Evolutionary conservation across 2,797 vertebrate species (phyloP).

Genomic region (Varecia variegata): DNA sequence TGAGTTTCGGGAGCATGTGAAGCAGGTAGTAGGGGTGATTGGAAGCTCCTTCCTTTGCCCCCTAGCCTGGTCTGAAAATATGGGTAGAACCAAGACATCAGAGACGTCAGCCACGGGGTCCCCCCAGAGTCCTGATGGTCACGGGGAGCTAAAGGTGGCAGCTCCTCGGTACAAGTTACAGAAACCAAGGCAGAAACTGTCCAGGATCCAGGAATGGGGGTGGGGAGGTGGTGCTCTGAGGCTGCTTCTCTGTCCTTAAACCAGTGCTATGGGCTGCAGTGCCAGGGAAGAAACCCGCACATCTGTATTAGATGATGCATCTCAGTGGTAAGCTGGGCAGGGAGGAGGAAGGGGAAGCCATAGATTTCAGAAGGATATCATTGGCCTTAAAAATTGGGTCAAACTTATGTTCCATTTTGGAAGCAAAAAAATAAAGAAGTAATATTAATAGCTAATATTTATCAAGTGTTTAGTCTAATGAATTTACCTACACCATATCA

Average conservation of each 20-base stretch:
- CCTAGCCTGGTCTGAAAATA: not conserved
- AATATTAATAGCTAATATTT: not conserved
- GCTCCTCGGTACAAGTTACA: not conserved
- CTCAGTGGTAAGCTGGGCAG: not conserved
- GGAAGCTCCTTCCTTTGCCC: not conserved
- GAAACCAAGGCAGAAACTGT: not conserved
- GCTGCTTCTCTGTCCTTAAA: not conserved
- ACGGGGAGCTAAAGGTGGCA: not conserved
- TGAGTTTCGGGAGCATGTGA: not conserved
- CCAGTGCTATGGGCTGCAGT: not conserved
- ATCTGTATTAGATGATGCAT: not conserved
- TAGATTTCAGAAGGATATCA: not conserved
- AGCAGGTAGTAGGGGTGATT: not conserved
- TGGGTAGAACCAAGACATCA: not conserved
- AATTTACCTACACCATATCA: not conserved
- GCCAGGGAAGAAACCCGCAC: not conserved
- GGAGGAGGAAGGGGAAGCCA: not conserved
- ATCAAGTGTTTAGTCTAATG: not conserved
- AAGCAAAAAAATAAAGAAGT: not conserved
- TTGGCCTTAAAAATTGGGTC: not conserved
- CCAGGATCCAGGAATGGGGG: fast-evolving
- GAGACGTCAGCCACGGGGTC: not conserved
- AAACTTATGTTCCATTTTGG: not conserved
- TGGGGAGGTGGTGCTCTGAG: fast-evolving
- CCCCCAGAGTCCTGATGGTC: not conserved